phyloP scores from a whole-genome alignment of 2,797 vertebrate species.

The Hydrophis major region DNA sequence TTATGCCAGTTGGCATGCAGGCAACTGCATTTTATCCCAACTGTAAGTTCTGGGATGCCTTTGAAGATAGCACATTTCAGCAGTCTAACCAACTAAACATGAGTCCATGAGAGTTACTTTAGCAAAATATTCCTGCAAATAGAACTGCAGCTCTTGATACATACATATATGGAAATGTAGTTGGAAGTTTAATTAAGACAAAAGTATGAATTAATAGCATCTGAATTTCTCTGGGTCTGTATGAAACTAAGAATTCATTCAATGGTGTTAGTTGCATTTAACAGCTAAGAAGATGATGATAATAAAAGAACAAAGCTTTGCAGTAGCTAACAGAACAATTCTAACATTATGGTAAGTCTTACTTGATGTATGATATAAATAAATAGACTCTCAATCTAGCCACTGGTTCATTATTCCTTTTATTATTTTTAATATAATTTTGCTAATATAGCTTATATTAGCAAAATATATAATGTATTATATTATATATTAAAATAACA shows the following conservation, averaged over 20 bases:
- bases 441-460: background rate
- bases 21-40: background rate
- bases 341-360: background rate
- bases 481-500: background rate
- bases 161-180: background rate
- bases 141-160: background rate
- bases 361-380: too few relatives aligned
- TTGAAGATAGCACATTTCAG: background rate
- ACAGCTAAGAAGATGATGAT: background rate
- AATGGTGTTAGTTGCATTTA: background rate
- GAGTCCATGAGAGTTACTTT: background rate
- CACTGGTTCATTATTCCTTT: background rate
- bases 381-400: too few relatives aligned
- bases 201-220: background rate
- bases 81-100: background rate
- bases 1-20: background rate
- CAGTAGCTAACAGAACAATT: background rate
- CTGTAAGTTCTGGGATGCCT: background rate
- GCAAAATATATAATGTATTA: too few relatives aligned
- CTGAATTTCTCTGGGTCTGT: background rate
- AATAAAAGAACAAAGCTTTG: background rate
- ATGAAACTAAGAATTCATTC: background rate
- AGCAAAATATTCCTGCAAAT: background rate
- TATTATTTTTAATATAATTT: background rate
- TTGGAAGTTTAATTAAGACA: background rate